phyloP scores from a whole-genome alignment of 2,113 vertebrate species.

The Sander vitreus region DNA sequence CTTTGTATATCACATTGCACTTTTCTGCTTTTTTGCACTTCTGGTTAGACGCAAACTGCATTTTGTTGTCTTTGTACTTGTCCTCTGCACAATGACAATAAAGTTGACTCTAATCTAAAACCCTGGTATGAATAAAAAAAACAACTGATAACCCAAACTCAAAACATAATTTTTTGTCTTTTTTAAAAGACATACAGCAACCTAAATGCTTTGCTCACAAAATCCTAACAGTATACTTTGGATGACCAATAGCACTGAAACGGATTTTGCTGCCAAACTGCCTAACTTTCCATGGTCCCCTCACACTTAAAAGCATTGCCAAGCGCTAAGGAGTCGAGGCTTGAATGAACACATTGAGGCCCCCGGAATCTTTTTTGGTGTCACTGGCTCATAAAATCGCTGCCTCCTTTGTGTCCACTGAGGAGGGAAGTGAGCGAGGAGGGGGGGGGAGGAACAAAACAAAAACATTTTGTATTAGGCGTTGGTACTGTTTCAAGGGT shows the following conservation, averaged over 20 bases:
- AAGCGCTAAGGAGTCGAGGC: constrained; percentile 68
- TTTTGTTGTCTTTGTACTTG: too few species aligned
- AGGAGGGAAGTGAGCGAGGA: constrained; percentile 56
- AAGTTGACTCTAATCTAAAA: too few species aligned
- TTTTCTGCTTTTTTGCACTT: too few species aligned
- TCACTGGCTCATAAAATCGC: constrained; percentile 84
- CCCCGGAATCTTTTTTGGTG: constrained; percentile 81
- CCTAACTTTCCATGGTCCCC: constrained; percentile 44
- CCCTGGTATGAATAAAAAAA: neutral
- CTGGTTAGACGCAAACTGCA: too few species aligned
- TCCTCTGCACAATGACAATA: too few species aligned
- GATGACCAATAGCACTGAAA: neutral
- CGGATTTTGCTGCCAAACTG: constrained; percentile 32
- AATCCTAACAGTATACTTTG: neutral
- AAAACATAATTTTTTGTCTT: neutral
- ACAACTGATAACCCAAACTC: neutral
- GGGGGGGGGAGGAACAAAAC: constrained; percentile 46
- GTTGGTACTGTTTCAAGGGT: constrained; percentile 74
- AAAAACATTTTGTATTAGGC: constrained; percentile 79
- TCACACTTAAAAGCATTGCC: constrained; percentile 70
- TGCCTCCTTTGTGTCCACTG: constrained; percentile 72
- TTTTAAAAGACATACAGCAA: neutral
- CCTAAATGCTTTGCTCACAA: constrained; percentile 1
- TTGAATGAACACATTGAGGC: constrained; percentile 80
- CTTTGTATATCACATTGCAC: too few species aligned